phyloP scores from a whole-genome alignment of 2,797 vertebrate genomes.

The Hydrolagus colliei region DNA sequence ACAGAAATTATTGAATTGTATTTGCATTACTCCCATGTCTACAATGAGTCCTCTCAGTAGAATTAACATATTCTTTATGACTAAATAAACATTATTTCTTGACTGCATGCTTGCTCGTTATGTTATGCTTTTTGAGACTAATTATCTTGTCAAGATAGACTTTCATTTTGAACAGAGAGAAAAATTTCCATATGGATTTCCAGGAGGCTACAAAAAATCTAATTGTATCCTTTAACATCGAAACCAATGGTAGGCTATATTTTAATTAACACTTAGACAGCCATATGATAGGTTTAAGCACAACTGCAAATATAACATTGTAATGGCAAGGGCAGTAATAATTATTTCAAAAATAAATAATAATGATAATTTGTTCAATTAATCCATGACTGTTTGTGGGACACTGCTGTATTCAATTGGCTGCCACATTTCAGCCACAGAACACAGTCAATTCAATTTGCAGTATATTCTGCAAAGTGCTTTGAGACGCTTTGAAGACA shows the following conservation, averaged over 20 bases:
- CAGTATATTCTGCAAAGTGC: too few species aligned
- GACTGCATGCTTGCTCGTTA: neutral
- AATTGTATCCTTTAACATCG: neutral
- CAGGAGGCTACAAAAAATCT: neutral
- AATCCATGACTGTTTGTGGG: too few species aligned
- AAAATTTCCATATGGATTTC: neutral
- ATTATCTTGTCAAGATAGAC: neutral
- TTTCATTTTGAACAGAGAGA: neutral
- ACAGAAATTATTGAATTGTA: neutral
- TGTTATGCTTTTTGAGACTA: neutral
- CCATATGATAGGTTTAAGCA: too few species aligned
- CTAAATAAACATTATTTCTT: neutral
- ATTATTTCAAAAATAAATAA: too few species aligned
- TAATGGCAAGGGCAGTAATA: too few species aligned
- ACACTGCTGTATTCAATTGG: too few species aligned
- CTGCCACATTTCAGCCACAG: too few species aligned
- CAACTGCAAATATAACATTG: too few species aligned
- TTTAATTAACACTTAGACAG: too few species aligned
- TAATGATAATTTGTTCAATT: too few species aligned
- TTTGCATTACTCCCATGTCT: neutral
- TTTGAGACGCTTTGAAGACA: too few species aligned
- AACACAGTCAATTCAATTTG: too few species aligned
- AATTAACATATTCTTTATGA: neutral
- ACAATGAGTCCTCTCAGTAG: neutral
- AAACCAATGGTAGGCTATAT: neutral